These are phyloP conservation scores for Plemyria rubiginata DNA, from an alignment of 2,888 invertebrate genomes.

Conservation along the genomic window DNA sequence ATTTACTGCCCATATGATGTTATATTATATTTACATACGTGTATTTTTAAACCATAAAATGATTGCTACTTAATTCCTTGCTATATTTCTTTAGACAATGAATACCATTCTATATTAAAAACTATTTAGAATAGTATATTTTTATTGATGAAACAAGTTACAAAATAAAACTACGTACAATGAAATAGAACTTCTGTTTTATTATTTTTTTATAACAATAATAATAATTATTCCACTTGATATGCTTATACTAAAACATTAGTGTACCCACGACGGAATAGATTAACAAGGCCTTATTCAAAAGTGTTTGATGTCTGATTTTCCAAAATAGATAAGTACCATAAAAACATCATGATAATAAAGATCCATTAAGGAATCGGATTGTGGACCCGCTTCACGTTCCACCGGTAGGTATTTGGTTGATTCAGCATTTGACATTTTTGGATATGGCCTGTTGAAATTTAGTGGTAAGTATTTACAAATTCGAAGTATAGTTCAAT, in stretches of 20 bases:
- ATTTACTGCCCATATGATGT: slow-evolving; percentile 4
- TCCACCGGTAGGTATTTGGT: no score
- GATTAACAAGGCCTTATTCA: slow-evolving; percentile 11
- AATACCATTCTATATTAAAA: not conserved
- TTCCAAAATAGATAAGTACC: slow-evolving; percentile 5
- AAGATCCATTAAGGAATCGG: no score
- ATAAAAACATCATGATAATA: no score
- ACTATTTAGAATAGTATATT: not conserved
- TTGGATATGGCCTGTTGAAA: slow-evolving; percentile 17
- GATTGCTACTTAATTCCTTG: not conserved
- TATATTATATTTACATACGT: slow-evolving; percentile 9
- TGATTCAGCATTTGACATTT: slow-evolving; percentile 1
- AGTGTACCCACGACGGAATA: slow-evolving; percentile 43
- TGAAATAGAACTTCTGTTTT: slow-evolving; percentile 12
- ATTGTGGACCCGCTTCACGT: no score
- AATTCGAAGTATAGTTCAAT: slow-evolving; percentile 73
- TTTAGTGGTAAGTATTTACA: slow-evolving; percentile 64
- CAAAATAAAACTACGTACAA: slow-evolving; percentile 20
- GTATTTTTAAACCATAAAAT: slow-evolving; percentile 3
- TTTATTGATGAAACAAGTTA: not conserved
- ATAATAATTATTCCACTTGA: slow-evolving; percentile 13
- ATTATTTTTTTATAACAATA: slow-evolving; percentile 16
- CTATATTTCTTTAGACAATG: not conserved
- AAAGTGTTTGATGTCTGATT: not conserved
- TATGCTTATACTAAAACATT: slow-evolving; percentile 29